phyloP scores from a whole-genome alignment of 2,797 vertebrate species.

The Prunella strophiata region DNA sequence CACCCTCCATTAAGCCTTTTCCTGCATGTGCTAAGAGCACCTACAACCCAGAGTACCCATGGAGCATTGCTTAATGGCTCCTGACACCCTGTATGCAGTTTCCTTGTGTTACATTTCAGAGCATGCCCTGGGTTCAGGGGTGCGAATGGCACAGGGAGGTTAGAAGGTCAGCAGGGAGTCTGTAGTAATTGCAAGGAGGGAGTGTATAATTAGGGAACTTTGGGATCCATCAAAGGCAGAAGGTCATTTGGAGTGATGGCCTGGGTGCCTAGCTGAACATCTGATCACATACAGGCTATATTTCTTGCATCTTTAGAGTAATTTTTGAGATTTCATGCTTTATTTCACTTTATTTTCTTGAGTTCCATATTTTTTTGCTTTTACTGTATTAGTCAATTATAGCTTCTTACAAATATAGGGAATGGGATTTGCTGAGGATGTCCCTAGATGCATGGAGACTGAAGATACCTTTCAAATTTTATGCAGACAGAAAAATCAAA shows the following conservation, averaged over 20 bases:
- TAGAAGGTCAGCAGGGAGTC: constrained; percentile 38
- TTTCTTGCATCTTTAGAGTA: background rate
- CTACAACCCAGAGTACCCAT: background rate
- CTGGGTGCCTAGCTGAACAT: constrained; percentile 3
- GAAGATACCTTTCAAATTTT: background rate
- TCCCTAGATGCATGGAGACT: background rate
- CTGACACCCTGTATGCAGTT: constrained; percentile 31
- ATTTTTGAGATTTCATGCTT: background rate
- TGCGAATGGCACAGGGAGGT: constrained; percentile 29
- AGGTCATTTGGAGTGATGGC: constrained; percentile 25
- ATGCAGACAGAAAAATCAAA: background rate
- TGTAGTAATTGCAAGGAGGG: constrained; percentile 37
- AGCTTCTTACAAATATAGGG: background rate
- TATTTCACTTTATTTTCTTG: background rate
- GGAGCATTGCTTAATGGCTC: constrained; percentile 42
- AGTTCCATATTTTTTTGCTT: background rate
- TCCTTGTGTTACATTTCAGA: constrained; percentile 47
- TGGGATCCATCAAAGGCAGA: constrained; percentile 30
- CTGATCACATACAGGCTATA: background rate
- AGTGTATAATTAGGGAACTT: constrained; percentile 46
- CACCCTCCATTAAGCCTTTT: background rate
- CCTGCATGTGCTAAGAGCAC: background rate
- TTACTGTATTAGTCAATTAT: background rate
- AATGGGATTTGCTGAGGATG: background rate
- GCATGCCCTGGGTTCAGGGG: constrained; percentile 11